Evolutionary conservation across 2,797 vertebrate species (phyloP).

Genomic region (Rhodeus uyekii): DNA sequence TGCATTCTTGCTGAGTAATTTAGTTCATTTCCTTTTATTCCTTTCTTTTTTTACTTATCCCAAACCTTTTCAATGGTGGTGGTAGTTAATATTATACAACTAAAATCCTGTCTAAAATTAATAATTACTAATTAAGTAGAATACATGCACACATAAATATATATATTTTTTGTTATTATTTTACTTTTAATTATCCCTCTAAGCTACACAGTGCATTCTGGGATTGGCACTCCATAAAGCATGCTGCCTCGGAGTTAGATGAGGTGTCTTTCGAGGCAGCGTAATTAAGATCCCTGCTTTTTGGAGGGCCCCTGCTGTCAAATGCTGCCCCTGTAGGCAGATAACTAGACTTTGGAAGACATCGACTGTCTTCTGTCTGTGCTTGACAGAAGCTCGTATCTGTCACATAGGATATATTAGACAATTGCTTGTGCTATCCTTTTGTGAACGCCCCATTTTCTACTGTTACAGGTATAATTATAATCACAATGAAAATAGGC

Average conservation of each 20-base stretch:
- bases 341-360: neutral
- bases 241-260: neutral
- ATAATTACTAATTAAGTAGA: too few species aligned
- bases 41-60: too few species aligned
- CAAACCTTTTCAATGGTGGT: too few species aligned
- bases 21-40: too few species aligned
- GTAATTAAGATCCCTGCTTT: neutral
- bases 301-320: neutral
- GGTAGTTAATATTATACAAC: too few species aligned
- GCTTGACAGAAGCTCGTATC: neutral
- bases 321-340: neutral
- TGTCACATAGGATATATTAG: slow-evolving; percentile 12
- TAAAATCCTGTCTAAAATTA: too few species aligned
- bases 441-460: slow-evolving; percentile 32
- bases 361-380: neutral
- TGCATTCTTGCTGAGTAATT: too few species aligned
- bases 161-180: too few species aligned
- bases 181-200: too few species aligned
- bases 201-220: neutral
- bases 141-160: too few species aligned
- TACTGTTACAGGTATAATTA: slow-evolving; percentile 52
- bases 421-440: slow-evolving; percentile 19
- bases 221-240: neutral
- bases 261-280: neutral
- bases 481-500: slow-evolving; percentile 49